These are phyloP conservation scores for Rissa tridactyla DNA, from an alignment of 2,113 vertebrate genomes.

Conservation along the genomic window DNA sequence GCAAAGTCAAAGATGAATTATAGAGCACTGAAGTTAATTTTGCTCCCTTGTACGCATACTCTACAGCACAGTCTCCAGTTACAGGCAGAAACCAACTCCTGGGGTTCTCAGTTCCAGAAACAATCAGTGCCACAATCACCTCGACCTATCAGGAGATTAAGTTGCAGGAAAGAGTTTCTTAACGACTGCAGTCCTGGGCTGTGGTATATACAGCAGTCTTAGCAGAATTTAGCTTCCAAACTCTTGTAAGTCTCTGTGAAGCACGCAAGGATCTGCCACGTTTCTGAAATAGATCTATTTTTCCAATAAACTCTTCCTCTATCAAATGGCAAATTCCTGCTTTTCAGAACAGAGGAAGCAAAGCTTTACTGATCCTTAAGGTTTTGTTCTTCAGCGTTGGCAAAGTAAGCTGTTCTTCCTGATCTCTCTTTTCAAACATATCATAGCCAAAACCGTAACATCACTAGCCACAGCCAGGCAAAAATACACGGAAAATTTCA, in stretches of 20 bases:
- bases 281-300: accelerated
- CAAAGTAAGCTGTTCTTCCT: neutral
- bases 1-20: neutral
- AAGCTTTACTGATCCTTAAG: neutral
- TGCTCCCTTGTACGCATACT: neutral
- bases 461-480: neutral
- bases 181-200: neutral
- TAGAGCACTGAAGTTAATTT: neutral
- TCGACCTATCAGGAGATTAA: neutral
- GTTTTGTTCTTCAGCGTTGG: neutral
- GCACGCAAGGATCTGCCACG: accelerated
- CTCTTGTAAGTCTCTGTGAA: neutral
- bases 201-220: accelerated
- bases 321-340: neutral
- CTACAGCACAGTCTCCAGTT: neutral
- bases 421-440: neutral
- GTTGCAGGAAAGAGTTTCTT: neutral
- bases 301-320: neutral
- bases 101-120: neutral
- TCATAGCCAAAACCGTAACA: neutral
- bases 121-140: neutral
- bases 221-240: neutral
- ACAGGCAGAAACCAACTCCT: neutral
- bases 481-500: neutral
- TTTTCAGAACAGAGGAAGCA: neutral